Percentiles rank a stretch among this genome's conserved stretches.
phyloP scores from a whole-genome alignment of 64 coral and sea anemone genomes.

The Acropora yongei region DNA sequence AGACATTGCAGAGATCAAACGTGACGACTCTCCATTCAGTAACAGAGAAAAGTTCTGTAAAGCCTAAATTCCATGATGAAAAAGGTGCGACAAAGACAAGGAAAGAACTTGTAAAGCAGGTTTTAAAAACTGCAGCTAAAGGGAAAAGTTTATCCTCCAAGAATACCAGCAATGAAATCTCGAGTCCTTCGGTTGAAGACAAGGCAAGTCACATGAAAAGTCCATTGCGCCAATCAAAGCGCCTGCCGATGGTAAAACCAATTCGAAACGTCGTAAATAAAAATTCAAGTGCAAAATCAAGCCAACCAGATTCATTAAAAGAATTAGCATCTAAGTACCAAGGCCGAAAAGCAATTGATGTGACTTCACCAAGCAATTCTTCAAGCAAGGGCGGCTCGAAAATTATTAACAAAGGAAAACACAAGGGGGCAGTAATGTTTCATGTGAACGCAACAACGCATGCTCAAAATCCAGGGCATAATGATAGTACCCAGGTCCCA shows the following conservation, averaged over 20 bases:
- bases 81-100: neutral
- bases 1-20: neutral
- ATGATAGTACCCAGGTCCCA: neutral
- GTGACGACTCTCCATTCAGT: neutral
- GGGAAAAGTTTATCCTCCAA: neutral
- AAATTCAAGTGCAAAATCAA: neutral
- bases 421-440: neutral
- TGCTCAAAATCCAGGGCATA: neutral
- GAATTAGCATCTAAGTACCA: neutral
- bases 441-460: constrained; percentile 18
- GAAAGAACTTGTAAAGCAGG: neutral
- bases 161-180: neutral
- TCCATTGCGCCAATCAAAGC: neutral
- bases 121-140: neutral
- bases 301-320: neutral
- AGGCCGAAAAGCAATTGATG: neutral
- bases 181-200: neutral
- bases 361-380: neutral
- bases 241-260: neutral
- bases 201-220: neutral
- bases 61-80: neutral
- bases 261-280: neutral
- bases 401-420: neutral
- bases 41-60: neutral
- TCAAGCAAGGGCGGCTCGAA: neutral